phyloP scores from a whole-genome alignment of 35 echinoderm and acorn worm species.

The Ophioderma brevispina region DNA sequence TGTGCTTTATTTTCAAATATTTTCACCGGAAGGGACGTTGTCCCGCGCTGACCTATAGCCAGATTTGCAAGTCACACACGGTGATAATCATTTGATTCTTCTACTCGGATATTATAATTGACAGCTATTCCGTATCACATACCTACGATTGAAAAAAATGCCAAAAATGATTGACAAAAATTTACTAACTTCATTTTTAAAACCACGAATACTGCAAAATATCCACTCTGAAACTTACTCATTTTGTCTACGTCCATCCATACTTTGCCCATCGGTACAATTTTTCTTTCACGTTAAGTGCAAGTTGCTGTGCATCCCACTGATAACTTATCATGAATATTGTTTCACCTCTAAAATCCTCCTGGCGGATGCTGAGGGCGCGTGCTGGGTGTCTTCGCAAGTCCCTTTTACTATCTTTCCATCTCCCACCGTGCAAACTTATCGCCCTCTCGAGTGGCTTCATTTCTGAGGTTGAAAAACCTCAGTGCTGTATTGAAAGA shows the following conservation, averaged over 20 bases:
- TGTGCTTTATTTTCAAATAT: too few species aligned
- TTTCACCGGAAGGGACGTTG: too few species aligned
- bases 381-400: background rate
- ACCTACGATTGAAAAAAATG: too few species aligned
- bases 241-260: slow-evolving; percentile 71
- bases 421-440: background rate
- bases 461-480: background rate
- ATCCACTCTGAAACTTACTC: background rate
- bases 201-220: background rate
- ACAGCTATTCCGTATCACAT: too few species aligned
- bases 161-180: too few species aligned
- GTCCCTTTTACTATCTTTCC: background rate
- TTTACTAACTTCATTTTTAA: too few species aligned
- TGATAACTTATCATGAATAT: slow-evolving; percentile 79
- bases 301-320: slow-evolving; percentile 20
- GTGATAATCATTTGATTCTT: too few species aligned
- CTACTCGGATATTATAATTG: too few species aligned
- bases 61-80: too few species aligned
- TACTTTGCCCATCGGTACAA: slow-evolving; percentile 20
- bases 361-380: background rate
- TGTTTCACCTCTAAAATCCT: background rate
- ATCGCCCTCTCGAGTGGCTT: background rate
- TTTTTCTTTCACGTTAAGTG: slow-evolving; percentile 14
- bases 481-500: background rate
- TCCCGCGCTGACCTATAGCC: too few species aligned